Base-by-base conservation (phyloP, 2,797 vertebrate genomes). In the Gouania willdenowi region DNA sequence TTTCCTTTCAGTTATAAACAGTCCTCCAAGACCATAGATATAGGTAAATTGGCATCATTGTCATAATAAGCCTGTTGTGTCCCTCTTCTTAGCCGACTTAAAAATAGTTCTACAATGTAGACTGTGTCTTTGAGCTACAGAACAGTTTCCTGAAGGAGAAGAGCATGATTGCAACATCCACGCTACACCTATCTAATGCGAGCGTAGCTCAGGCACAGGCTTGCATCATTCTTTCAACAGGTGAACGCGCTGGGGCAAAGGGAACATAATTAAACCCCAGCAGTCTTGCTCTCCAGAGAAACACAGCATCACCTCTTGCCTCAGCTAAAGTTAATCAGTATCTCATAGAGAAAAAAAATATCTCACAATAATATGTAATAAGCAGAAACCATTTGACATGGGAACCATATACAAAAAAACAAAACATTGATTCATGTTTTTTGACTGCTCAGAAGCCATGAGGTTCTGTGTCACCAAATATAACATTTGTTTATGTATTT, bases 211-310 rank as follows among this genome's bases (percentile, higher is more conserved):
- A 28, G 37, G 17, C 53, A 31, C 15, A 2, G n/a, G 43, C 70
- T 83, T 81, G 79, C 83, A 83, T 83, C 81, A 83, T 68, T 65
- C 65, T 80, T 76, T 80, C 79, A 73, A 71, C 77, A 83, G 54
- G 68, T 72, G 9, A 41, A 22, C 28, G 15, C 52, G n/a, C 6
- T 31, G 65, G 69, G 76, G 65, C 4, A 0, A 33, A 9, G 4
- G 22, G 28, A 50, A 73, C 56, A 54, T 62, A 49, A 51, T 5
- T 1, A 41, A 64, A 36, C 42, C 66, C 53, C 70, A 13, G 1
- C 1, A 37, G 69, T 35, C 26, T 43, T 58, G 39, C 31, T 35
- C 71, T 41, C 59, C 5, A 9, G 70, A 63, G 75, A 61, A 34
- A 42, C 22, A 14, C 29, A 50, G n/a, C 34, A n/a, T 4, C 29